Conservation (phyloP, 30 jellyfish, hydroid and myxozoan species). For the Chironex yamaguchii region DNA sequence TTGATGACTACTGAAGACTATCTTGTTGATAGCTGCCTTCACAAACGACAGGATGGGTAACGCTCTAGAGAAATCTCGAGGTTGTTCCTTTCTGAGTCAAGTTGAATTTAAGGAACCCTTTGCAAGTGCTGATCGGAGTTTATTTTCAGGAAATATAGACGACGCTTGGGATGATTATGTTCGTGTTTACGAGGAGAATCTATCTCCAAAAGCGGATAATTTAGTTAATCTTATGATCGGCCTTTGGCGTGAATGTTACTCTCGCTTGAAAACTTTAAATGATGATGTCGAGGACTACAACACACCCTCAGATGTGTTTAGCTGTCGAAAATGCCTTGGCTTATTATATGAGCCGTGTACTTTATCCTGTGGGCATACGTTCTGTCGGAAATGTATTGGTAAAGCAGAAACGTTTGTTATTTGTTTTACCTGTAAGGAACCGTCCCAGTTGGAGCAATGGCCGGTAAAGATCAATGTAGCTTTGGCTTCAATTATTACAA, state of each 20-base stretch:
- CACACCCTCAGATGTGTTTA: background rate
- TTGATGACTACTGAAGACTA: no score
- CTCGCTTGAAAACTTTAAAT: background rate
- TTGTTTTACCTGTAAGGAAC: background rate
- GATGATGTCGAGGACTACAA: background rate
- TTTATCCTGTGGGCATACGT: background rate
- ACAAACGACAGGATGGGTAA: no score
- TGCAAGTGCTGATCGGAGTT: background rate
- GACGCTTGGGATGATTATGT: background rate
- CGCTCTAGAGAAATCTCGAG: background rate
- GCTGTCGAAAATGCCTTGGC: background rate
- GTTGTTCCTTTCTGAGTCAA: background rate
- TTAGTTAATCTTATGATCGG: background rate
- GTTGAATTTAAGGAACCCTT: background rate
- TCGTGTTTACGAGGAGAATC: background rate
- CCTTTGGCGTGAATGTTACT: background rate
- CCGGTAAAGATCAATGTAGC: background rate
- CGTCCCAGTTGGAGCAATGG: background rate
- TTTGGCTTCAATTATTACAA: background rate
- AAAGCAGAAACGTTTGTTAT: background rate
- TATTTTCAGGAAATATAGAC: background rate
- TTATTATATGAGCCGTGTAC: background rate
- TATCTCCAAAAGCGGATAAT: background rate
- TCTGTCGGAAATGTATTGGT: background rate
- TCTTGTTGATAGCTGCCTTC: no score